Evolutionary conservation across 2,888 invertebrate genomes (phyloP).

Genomic region (Nineta flava): DNA sequence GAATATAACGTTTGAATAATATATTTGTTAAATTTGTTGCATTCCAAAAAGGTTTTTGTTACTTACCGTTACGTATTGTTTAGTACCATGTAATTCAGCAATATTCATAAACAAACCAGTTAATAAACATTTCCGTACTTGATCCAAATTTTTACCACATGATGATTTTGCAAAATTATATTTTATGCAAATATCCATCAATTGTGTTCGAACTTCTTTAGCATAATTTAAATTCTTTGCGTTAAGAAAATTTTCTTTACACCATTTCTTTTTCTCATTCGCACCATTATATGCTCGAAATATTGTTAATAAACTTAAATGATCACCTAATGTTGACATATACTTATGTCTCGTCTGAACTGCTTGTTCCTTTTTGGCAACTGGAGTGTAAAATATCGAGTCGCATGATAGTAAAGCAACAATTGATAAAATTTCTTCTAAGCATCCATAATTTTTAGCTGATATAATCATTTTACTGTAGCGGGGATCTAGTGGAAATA

Average conservation of each 20-base stretch:
- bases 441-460: slow-evolving; percentile 58
- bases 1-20: no score
- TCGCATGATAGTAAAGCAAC: slow-evolving; percentile 82
- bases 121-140: slow-evolving; percentile 61
- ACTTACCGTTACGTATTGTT: slow-evolving; percentile 49
- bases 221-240: slow-evolving; percentile 69
- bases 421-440: slow-evolving; percentile 70
- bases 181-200: slow-evolving; percentile 51
- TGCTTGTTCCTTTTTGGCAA: slow-evolving; percentile 62
- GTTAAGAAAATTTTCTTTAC: slow-evolving; percentile 77
- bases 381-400: slow-evolving; percentile 60
- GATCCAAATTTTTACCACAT: slow-evolving; percentile 45
- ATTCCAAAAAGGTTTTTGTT: background rate
- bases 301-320: slow-evolving; percentile 79
- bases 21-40: no score
- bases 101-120: slow-evolving; percentile 74
- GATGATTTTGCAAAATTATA: slow-evolving; percentile 43
- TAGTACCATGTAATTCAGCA: slow-evolving; percentile 61
- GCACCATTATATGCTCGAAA: slow-evolving; percentile 60
- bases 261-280: slow-evolving; percentile 66
- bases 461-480: slow-evolving; percentile 67
- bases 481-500: slow-evolving; percentile 84
- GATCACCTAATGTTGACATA: slow-evolving; percentile 75
- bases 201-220: slow-evolving; percentile 61
- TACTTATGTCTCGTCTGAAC: slow-evolving; percentile 61